Conservation (phyloP, 1,140 invertebrate genomes). For the Pemphigus obesinymphae region DNA sequence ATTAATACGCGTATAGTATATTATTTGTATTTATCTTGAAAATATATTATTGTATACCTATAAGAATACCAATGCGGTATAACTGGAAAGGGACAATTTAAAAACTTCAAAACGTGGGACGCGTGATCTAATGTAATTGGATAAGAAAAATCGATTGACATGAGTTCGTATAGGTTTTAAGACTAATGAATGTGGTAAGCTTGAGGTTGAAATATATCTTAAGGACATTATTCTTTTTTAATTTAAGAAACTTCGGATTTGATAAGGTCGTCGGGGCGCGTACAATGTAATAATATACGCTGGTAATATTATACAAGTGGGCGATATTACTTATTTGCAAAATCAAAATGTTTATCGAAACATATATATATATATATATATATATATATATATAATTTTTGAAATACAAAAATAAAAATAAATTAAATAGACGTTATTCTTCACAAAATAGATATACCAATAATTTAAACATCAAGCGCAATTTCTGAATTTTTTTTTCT, state of each 20-base stretch:
- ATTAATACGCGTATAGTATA: not conserved
- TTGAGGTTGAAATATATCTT: not conserved
- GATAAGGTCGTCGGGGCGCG: not conserved
- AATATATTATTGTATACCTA: not conserved
- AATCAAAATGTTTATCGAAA: not conserved
- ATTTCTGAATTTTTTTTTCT: too few relatives aligned
- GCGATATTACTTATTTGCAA: not conserved
- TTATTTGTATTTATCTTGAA: too few relatives aligned
- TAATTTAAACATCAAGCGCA: too few relatives aligned
- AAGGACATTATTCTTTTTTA: not conserved
- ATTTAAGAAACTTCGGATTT: not conserved
- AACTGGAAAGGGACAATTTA: not conserved
- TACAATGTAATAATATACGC: too few relatives aligned
- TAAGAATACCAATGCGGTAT: too few relatives aligned
- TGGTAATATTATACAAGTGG: not conserved
- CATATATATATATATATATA: too few relatives aligned
- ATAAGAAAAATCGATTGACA: not conserved
- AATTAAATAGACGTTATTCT: too few relatives aligned
- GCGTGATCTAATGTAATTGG: slow-evolving; percentile 7
- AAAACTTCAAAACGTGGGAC: slow-evolving; percentile 1
- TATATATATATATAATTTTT: too few relatives aligned
- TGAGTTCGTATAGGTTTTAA: not conserved
- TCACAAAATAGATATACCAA: too few relatives aligned
- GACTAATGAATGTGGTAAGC: not conserved
- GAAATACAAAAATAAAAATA: too few relatives aligned